Evolutionary conservation across 2,888 invertebrate genomes (phyloP), one percentile per base, ranked within the genome.

Genomic region (Amblyjoppa proteus): DNA sequence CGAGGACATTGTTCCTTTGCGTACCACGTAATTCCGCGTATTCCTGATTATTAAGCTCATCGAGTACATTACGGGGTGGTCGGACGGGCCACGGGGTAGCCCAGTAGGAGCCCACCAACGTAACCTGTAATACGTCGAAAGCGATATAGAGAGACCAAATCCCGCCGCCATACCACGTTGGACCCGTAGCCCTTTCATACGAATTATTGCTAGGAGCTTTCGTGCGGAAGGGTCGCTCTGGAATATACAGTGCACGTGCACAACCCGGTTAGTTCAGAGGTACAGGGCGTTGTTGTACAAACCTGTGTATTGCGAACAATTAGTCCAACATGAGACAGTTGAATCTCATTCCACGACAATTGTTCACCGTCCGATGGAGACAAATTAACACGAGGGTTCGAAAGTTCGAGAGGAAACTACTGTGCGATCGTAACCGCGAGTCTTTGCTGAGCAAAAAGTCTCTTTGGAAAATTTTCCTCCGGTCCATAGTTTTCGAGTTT

Each of bases 31-130:
- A 88, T 88, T 84, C 81, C 84, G 83, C 86, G 87, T 88, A 88
- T 88, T 87, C 84, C 84, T 88, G 88, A 88, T 88, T 87, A 88
- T 88, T 87, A 88, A 87, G 88, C 87, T 88, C 88, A 88, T 88
- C 87, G 87, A 88, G 87, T 88, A 81, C 84, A 87, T 88, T 82
- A 85, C 73, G 71, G 75, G 79, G 61, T 77, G 71, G 76, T 51
- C 53, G 74, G 49, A 49, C 49, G 45, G 70, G 58, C 25, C 34
- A 31, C 77, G 69, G 13, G 81, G 76, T 87, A 71, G 77, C 83
- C 64, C 84, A 85, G 73, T 81, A 84, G 73, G 83, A 82, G 84
- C 16, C 87, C 87, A 66, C 87, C 84, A 88, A 87, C 79, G 84
- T 84, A 83, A 88, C 87, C 87, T 82, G 85, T 86, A 88, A 88